Evolutionary conservation across 1,140 invertebrate genomes (phyloP).

Genomic region (Leguminivora glycinivorella): DNA sequence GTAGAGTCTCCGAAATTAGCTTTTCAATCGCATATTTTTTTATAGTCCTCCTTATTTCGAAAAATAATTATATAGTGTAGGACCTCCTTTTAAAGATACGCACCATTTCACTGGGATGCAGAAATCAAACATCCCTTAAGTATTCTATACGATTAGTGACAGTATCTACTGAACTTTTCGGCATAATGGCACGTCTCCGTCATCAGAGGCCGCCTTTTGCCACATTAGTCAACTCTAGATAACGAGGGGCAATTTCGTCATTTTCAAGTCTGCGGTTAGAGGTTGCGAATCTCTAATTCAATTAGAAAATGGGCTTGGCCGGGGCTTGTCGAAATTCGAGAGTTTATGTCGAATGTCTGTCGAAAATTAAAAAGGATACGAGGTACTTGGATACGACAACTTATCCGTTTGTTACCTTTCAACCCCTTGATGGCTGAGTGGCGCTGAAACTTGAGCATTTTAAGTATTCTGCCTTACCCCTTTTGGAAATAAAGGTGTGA

Average conservation of each 20-base stretch:
- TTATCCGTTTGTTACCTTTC: no score
- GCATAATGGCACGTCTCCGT: background rate
- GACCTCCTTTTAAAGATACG: no score
- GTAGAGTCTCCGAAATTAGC: no score
- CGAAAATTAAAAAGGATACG: background rate
- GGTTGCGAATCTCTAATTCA: constrained; percentile 13
- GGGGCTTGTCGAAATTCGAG: background rate
- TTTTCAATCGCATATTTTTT: no score
- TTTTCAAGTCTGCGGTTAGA: constrained; percentile 21
- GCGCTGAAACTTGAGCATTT: no score
- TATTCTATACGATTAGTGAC: background rate
- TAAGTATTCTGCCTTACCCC: no score
- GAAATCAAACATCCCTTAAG: no score
- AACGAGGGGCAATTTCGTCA: constrained; percentile 13
- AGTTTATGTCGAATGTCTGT: background rate
- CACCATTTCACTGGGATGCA: no score
- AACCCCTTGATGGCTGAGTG: no score
- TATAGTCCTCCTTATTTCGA: no score
- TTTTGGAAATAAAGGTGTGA: no score
- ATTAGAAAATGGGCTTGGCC: constrained; percentile 15
- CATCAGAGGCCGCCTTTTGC: constrained; percentile 13
- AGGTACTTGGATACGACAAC: background rate
- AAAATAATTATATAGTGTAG: no score
- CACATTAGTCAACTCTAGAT: constrained; percentile 11
- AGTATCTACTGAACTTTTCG: background rate